Evolutionary conservation across 1,140 invertebrate species (phyloP), one percentile per base, ranked within the genome.

Genomic region (Phenacoccus solenopsis): DNA sequence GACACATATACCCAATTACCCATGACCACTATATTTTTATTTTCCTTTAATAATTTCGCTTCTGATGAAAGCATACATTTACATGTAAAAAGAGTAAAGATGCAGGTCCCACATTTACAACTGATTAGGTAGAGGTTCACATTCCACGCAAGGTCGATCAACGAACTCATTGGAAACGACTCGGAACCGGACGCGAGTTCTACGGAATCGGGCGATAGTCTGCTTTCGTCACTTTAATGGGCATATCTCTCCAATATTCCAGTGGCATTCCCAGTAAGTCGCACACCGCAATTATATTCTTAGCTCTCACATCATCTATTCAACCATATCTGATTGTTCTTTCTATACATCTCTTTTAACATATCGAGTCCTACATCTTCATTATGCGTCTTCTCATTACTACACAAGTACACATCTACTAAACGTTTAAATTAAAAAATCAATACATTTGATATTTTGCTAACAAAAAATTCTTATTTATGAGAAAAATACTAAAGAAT

Each of bases 141-240:
- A 64, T 64, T 64, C 59, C 59, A 64, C 25, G 59, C 59, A 64
- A 64, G 59, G 59, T 64, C 59, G 59, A 64, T 64, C 59, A 64
- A 64, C 59, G 59, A 64, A 64, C 59, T 64, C 25, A 27, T 27
- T 64, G 59, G 59, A 64, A 64, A 64, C 59, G 59, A 25, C 59
- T 25, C 9, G 59, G 59, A 64, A 64, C 59, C 59, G 59, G 59
- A 64, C 59, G 59, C 59, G 59, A 64, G 22, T 10, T 5, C 16
- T 20, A 7, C n/a, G 13, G 59, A 64, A 64, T 64, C 59, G 20
- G 21, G 59, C 22, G 22, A 64, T 27, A 64, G 59, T 64, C 25
- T 64, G 59, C 59, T 64, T 64, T 64, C 59, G 59, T 64, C 21
- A 64, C 25, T 64, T 64, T 64, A 64, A 64, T 64, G 59, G 22